These are phyloP conservation scores for Vicugna pacos DNA, from an alignment of 2,113 vertebrate genomes.

Conservation along the genomic window DNA sequence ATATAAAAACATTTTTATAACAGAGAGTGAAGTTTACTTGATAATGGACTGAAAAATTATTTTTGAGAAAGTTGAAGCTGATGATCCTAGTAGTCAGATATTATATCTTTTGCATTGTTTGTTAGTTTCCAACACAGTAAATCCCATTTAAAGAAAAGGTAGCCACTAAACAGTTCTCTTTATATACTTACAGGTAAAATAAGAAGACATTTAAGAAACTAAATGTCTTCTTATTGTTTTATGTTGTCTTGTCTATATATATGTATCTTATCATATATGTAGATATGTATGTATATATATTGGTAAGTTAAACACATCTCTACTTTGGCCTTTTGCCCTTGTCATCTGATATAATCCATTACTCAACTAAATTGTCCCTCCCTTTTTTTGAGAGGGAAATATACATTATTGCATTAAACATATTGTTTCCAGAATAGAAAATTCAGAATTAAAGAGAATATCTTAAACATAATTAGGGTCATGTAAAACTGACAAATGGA, in stretches of 20 bases:
- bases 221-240: too few relatives aligned
- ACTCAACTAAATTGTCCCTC: neutral
- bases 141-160: neutral
- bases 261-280: too few relatives aligned
- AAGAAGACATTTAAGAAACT: too few relatives aligned
- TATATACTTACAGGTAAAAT: neutral
- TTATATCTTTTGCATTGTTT: neutral
- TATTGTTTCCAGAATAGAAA: neutral
- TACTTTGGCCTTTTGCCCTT: neutral
- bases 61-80: neutral
- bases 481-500: neutral
- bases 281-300: too few relatives aligned
- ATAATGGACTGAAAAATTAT: neutral
- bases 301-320: neutral
- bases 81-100: neutral
- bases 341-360: neutral
- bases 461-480: neutral
- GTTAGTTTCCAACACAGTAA: neutral
- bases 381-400: neutral
- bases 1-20: neutral
- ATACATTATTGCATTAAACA: neutral
- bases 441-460: neutral
- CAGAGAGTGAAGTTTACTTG: neutral
- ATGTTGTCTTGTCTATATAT: neutral
- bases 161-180: constrained; percentile 69